Evolutionary conservation across 2,888 invertebrate species (phyloP), one percentile per base, ranked within the genome.

Genomic region (Operophtera brumata): DNA sequence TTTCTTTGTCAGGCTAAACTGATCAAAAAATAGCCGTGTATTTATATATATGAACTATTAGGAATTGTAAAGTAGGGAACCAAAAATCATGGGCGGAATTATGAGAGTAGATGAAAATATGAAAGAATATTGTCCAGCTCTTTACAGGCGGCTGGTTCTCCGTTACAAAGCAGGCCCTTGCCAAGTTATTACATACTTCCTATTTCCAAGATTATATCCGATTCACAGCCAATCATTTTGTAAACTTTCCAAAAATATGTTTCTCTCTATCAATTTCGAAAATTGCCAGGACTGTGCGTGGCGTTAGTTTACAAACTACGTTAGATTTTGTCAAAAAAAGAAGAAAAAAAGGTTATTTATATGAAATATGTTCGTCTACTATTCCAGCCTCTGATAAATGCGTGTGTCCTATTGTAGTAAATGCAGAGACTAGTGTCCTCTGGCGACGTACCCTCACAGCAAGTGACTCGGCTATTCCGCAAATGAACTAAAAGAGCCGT

Each of bases 171-270:
- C 59, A 20, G 46, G 43, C 47, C 67, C 65, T 53, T 28, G 9
- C 46, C 49, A 43, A 55, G 47, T 52, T 47, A 43, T 56, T 25
- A 47, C 20, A 32, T 41, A 57, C 36, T 57, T 55, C 61, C 56
- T 62, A 63, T 52, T 49, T 47, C 48, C 64, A 73, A 74, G 67
- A 75, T 73, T 73, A 80, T 74, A 68, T 72, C 61, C 74, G 69
- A 78, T 77, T 86, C 87, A 87, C 87, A 87, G 87, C 84, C 85
- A 78, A 75, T 66, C 70, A 64, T 70, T 71, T 69, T 70, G 66
- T 68, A 80, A 76, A 78, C 78, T 64, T 70, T 82, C 78, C 72
- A 77, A 79, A 83, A 79, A 80, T 77, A 77, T 63, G 54, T 57
- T 45, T 47, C 11, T 45, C 47, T 51, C 47, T 47, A 47, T 45